Evolutionary conservation across 2,797 vertebrate genomes (phyloP).

Genomic region (Pipistrellus kuhlii): DNA sequence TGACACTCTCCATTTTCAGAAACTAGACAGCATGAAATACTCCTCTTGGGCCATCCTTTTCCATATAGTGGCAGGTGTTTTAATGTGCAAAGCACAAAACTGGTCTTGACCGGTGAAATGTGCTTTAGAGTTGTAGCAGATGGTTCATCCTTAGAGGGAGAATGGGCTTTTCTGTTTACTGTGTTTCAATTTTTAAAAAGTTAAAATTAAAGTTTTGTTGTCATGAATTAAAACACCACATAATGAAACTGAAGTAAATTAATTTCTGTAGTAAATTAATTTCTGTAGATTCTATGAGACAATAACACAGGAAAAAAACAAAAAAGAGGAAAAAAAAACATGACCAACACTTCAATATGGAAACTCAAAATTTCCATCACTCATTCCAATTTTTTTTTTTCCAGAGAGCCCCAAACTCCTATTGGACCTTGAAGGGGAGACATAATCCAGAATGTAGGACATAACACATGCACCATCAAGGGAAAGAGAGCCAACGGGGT

Average conservation of each 20-base stretch:
- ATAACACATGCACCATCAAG: background rate
- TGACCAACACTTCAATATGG: background rate
- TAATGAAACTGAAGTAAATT: background rate
- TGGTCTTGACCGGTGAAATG: background rate
- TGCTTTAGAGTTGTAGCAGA: background rate
- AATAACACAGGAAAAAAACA: background rate
- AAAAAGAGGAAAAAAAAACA: background rate
- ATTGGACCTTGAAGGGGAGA: background rate
- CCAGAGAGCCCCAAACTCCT: background rate
- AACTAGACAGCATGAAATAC: background rate
- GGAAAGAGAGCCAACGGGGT: background rate
- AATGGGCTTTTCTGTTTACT: background rate
- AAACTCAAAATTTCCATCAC: constrained; percentile 1
- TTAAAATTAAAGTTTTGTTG: constrained; percentile 19
- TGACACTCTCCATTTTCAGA: background rate
- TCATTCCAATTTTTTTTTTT: background rate
- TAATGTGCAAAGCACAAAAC: background rate
- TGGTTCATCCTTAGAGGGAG: background rate
- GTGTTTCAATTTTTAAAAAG: background rate
- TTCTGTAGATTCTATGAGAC: background rate
- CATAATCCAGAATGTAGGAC: background rate
- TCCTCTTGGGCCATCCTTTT: background rate
- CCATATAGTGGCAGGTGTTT: background rate
- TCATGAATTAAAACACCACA: background rate
- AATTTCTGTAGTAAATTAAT: background rate